phyloP scores from a whole-genome alignment of 2,888 invertebrate genomes.

The Quadroppia sp. region DNA sequence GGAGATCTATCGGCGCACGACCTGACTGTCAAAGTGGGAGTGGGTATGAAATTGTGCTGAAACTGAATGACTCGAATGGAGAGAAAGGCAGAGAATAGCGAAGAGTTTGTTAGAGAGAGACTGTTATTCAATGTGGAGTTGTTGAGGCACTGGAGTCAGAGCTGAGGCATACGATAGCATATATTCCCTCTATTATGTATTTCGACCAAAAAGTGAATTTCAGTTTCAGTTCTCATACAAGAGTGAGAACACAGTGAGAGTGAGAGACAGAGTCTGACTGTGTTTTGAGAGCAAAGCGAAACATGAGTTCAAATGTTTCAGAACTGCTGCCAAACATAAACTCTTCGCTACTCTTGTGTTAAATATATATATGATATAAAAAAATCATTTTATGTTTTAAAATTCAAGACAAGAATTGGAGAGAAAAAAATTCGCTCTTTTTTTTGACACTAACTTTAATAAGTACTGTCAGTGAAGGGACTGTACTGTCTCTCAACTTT shows the following conservation, averaged over 20 bases:
- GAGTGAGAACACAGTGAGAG: not conserved
- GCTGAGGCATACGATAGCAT: too few relatives aligned
- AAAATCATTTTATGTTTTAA: constrained; percentile 7
- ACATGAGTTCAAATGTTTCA: constrained; percentile 27
- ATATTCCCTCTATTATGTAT: too few relatives aligned
- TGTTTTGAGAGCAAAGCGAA: not conserved
- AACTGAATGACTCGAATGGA: constrained; percentile 6
- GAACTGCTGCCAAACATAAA: not conserved
- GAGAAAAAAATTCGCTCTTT: not conserved
- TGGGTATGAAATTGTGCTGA: constrained; percentile 10
- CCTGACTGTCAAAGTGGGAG: not conserved
- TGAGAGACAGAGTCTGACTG: not conserved
- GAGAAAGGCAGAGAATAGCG: not conserved
- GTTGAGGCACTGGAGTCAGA: too few relatives aligned
- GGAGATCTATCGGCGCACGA: constrained; percentile 1
- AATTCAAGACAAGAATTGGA: not conserved
- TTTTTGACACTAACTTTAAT: not conserved
- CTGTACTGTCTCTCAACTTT: too few relatives aligned
- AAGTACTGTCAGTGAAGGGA: not conserved
- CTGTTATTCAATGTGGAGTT: not conserved
- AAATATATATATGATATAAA: too few relatives aligned
- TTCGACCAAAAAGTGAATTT: not conserved
- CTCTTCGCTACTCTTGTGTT: not conserved
- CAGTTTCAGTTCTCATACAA: not conserved
- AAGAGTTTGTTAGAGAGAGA: not conserved